These are phyloP conservation scores for Gymnosoma rotundatum DNA, from an alignment of 2,888 invertebrate species.

Conservation along the genomic window DNA sequence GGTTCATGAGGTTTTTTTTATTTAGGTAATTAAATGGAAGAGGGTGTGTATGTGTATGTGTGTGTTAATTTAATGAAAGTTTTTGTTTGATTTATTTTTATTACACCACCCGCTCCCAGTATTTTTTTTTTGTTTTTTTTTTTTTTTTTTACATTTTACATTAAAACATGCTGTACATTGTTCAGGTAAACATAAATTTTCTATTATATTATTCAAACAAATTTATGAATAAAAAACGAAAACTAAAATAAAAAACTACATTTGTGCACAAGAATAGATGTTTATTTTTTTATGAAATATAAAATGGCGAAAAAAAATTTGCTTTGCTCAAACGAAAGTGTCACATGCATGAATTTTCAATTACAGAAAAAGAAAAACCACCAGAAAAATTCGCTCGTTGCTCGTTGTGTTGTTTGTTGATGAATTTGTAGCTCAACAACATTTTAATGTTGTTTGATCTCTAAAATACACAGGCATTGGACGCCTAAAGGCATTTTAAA, in stretches of 20 bases:
- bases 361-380: background rate
- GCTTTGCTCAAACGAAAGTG: conserved; percentile 40
- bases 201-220: conserved; percentile 16
- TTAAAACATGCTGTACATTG: too few species aligned
- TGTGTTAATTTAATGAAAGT: conserved; percentile 27
- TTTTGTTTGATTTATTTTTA: background rate
- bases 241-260: background rate
- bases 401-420: conserved; percentile 15
- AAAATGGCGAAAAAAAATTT: conserved; percentile 29
- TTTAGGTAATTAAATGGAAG: background rate
- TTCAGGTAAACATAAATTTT: background rate
- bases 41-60: background rate
- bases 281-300: background rate
- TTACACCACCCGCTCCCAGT: background rate
- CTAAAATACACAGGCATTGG: background rate
- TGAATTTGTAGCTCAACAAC: conserved; percentile 40
- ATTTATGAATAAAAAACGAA: background rate
- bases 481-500: conserved; percentile 38
- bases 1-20: background rate
- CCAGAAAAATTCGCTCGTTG: background rate
- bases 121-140: too few species aligned
- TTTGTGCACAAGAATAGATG: background rate
- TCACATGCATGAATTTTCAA: conserved; percentile 45
- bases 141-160: background rate
- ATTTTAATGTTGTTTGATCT: conserved; percentile 31